Evolutionary conservation across 2,113 vertebrate species (phyloP).

Genomic region (Camelus bactrianus): DNA sequence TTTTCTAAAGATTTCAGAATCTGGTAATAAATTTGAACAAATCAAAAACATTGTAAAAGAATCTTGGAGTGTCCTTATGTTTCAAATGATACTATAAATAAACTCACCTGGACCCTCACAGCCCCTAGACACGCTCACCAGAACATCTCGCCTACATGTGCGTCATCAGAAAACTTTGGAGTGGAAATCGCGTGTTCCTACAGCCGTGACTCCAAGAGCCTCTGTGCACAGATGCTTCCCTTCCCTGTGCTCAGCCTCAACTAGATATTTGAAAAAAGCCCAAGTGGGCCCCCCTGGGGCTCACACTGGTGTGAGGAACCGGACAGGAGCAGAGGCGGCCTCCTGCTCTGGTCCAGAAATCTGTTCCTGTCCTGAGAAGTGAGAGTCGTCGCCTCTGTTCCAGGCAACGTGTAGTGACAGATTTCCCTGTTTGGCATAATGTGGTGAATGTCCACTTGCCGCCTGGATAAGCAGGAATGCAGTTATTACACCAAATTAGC

Average conservation of each 20-base stretch:
- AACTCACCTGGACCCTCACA: neutral
- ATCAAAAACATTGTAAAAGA: neutral
- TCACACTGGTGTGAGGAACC: rapidly evolving
- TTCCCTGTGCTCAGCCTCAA: too few relatives aligned
- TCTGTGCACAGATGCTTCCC: neutral
- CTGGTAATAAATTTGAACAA: neutral
- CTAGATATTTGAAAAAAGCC: neutral
- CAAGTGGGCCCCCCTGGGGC: neutral
- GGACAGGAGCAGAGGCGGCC: neutral
- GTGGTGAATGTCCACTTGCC: constrained; percentile 70
- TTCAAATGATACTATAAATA: neutral
- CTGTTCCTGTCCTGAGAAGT: constrained; percentile 52
- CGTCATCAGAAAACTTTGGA: neutral
- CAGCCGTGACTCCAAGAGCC: rapidly evolving
- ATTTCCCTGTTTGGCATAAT: neutral
- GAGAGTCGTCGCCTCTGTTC: neutral
- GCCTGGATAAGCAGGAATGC: constrained; percentile 53
- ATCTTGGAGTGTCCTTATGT: neutral
- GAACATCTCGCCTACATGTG: too few relatives aligned
- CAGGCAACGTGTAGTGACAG: constrained; percentile 41
- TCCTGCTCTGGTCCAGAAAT: neutral
- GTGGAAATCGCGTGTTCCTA: neutral
- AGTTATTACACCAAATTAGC: constrained; percentile 76
- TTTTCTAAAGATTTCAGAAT: neutral
- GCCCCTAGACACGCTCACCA: neutral